Evolutionary conservation across 2,113 vertebrate species (phyloP), one percentile per base, ranked within the genome.

Genomic region (Neomonachus schauinslandi): DNA sequence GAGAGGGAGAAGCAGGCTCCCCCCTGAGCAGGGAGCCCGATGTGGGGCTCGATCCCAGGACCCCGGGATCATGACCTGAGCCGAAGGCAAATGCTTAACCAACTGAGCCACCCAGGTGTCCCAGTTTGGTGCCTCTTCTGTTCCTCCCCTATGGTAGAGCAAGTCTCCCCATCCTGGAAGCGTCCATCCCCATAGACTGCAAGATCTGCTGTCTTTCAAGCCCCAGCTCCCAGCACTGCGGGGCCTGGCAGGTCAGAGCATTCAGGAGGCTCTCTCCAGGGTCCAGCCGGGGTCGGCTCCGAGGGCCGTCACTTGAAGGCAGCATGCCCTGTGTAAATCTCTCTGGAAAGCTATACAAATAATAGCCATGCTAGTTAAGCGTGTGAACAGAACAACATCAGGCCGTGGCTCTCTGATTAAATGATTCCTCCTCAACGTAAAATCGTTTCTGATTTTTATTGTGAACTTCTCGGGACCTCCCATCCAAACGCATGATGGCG

Each of bases 381-480:
- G 93, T 36, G 18, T 63, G 90, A 97, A 95, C 97, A 97, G 91
- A 94, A 92, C 98, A 98, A 96, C 8, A 6, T 93, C 63, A 97
- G 97, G 93, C 88, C 36, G 28, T 82, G 89, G 33, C 21, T 98
- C 95, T 95, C 97, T 89, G 94, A 91, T 98, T 91, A 97, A 97
- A 96, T 98, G 95, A 98, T 97, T 98, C 96, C 55, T 98, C 53
- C 95, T 98, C 82, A 86, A 79, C 19, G 86, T 97, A 87, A 98
- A 97, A 98, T 97, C 82, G 95, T 82, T 97, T 97, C 95, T 97
- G 94, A 98, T 97, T 97, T 93, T 97, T 95, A 95, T 49, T 86
- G 67, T 96, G 98, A 98, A 98, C 95, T 57, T 97, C 96, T 94
- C 51, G 82, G 96, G 98, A 95, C 96, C 95, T 98, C 97, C 95